These are phyloP conservation scores for Rallus limicola DNA, from an alignment of 2,113 vertebrate genomes.

Conservation along the genomic window DNA sequence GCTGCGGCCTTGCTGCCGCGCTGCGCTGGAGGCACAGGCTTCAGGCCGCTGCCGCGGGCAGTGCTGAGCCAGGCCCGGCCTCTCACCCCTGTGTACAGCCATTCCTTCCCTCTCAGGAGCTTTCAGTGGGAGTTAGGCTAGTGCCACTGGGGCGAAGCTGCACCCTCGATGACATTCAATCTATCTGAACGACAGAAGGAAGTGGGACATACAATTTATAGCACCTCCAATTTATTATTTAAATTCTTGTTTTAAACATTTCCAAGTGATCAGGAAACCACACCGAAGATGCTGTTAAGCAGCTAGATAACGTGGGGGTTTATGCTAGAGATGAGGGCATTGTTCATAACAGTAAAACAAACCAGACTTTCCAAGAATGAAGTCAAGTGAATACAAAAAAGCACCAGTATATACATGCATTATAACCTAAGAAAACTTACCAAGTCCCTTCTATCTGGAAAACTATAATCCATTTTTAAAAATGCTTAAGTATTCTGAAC, in stretches of 20 bases:
- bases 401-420: not conserved
- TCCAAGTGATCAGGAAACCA: not conserved
- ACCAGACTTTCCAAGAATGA: not conserved
- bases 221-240: not conserved
- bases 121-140: not conserved
- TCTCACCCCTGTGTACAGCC: rapidly evolving
- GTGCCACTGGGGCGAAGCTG: not conserved
- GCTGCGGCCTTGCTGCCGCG: not conserved
- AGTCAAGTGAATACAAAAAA: not conserved
- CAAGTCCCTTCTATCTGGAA: not conserved
- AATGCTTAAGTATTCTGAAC: not conserved
- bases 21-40: rapidly evolving
- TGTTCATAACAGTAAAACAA: not conserved
- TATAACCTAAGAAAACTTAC: not conserved
- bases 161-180: not conserved
- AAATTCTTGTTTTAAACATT: not conserved
- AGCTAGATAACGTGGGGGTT: not conserved
- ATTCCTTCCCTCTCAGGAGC: not conserved
- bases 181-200: not conserved
- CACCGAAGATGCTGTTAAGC: not conserved
- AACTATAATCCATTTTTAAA: not conserved
- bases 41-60: not conserved
- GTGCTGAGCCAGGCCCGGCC: not conserved
- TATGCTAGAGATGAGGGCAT: not conserved
- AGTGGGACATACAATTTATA: not conserved